Conservation (phyloP, 2,888 invertebrate genomes). For the Chelonus formosanus region DNA sequence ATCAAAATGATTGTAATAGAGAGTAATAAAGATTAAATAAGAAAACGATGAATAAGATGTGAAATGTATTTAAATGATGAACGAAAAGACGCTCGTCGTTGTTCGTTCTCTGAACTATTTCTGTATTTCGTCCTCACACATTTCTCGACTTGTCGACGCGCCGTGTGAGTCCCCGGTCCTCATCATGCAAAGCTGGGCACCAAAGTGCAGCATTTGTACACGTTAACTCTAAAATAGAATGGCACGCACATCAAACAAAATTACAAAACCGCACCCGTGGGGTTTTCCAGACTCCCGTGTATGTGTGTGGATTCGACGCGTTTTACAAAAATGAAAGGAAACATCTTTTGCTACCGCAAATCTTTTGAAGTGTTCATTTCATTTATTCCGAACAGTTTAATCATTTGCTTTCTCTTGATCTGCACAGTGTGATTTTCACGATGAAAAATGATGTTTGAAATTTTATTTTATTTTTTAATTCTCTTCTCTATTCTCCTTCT, state of each 20-base stretch:
- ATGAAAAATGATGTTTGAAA: too few species aligned
- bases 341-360: background rate
- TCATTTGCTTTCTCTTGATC: too few species aligned
- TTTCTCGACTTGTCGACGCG: conserved; percentile 39
- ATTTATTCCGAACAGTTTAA: too few species aligned
- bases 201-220: conserved; percentile 49
- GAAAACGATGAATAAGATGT: background rate
- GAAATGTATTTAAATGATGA: background rate
- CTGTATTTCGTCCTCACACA: conserved; percentile 51
- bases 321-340: background rate
- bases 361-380: background rate
- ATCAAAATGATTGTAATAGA: background rate
- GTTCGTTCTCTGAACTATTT: conserved; percentile 47
- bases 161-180: conserved; percentile 11
- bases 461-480: background rate
- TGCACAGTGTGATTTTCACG: too few species aligned
- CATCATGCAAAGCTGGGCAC: conserved; percentile 36
- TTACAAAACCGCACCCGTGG: conserved; percentile 41
- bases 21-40: background rate
- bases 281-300: conserved; percentile 16
- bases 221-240: conserved; percentile 58
- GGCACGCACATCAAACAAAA: conserved; percentile 52
- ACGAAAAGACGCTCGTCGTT: conserved; percentile 3
- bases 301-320: background rate
- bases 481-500: background rate